Percentiles rank a stretch among this genome's conserved stretches.
Evolutionary conservation across 2,113 vertebrate species (phyloP).

Genomic region (Murina feae): DNA sequence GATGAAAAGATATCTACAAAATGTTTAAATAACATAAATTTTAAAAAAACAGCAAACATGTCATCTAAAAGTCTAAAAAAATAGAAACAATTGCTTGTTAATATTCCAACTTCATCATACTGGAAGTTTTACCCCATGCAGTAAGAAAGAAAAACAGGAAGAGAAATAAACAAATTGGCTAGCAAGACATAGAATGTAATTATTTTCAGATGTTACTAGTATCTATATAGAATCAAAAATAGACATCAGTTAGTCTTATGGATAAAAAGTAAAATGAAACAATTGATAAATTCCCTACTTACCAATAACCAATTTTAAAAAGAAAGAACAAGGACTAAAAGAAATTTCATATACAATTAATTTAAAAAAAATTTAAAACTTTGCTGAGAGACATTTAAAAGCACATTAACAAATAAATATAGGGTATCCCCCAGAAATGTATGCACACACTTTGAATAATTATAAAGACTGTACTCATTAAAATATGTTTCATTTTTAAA

Average conservation of each 20-base stretch:
- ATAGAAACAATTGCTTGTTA: neutral
- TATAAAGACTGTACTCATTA: too few relatives aligned
- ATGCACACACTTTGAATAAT: too few relatives aligned
- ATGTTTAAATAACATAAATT: neutral
- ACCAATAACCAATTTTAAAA: neutral
- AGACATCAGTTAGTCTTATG: neutral
- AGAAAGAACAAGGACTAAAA: neutral
- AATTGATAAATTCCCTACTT: neutral
- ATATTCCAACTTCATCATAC: neutral
- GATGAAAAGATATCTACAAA: neutral
- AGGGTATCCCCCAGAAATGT: too few relatives aligned
- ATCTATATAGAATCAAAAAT: neutral
- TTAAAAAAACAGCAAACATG: neutral
- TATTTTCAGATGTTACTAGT: neutral
- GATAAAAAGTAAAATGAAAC: slow-evolving; percentile 10
- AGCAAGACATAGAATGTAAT: neutral
- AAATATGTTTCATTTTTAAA: too few relatives aligned
- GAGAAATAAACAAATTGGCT: neutral
- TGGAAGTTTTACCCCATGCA: neutral
- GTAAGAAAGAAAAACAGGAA: neutral
- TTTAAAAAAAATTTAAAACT: slow-evolving; percentile 21
- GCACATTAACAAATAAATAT: neutral
- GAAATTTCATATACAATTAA: neutral
- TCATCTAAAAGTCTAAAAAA: neutral
- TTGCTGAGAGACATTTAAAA: slow-evolving; percentile 16